Base-by-base conservation (phyloP, 2,113 vertebrate genomes). In the Sturnira hondurensis region DNA sequence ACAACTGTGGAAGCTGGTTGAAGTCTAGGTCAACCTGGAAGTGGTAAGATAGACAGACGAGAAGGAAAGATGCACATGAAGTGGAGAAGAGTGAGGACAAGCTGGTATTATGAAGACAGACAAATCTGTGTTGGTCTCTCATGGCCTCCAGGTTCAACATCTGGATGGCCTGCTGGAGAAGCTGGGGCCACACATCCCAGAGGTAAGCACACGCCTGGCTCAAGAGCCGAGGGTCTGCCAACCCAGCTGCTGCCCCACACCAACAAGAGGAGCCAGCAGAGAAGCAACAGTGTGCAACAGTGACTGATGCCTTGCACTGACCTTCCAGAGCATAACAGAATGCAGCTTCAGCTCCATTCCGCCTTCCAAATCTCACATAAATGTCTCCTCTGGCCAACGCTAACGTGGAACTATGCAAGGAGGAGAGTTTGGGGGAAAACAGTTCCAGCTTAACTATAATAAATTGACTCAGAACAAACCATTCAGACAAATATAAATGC, bases 241-340 rank as follows among this genome's bases (percentile, higher is more conserved):
- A 3, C 36, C 43, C 47, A 12, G 71, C 14, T 5, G 28, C 47
- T 14, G 52, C 5, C 70, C 50, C 26, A 7, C 0, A 0, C 50
- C 36, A 5, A 15, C n/a, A 15, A 19, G 31, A 63, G 13, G 38
- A 77, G 19, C 80, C 47, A 3, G 52, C 41, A 65, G 73, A 41
- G 15, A 7, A 70, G 17, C 4, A 1, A 41, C 56, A 61, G 11
- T 11, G 3, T 4, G 38, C 13, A 19, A 24, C 52, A 2, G 58
- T 0, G 1, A 2, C 89, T 24, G 43, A 63, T 6, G 19, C 87
- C n/a, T 65, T 4, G 2, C 0, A 0, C 82, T 33, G 76, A 63
- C 47, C 33, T 77, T 47, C 20, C 73, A 43, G 80, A 4, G 3
- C 45, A 16, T 8, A 54, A 77, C 41, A 47, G 22, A 31, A 33